Base-by-base conservation (phyloP, 2,797 vertebrate species). In the Acanthis flammea region DNA sequence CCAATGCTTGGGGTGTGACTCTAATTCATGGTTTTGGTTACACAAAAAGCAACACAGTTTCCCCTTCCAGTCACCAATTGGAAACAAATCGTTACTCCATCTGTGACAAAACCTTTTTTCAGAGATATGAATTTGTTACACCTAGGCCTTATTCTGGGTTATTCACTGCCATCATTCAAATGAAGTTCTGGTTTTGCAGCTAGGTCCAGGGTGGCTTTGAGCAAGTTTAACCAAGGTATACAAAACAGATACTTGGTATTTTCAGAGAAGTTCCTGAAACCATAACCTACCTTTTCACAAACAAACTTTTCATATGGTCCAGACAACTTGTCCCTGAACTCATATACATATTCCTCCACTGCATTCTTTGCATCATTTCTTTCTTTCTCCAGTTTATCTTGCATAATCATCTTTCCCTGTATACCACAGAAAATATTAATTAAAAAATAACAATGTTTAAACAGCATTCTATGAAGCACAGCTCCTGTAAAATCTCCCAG, bases 341-440 rank as follows among this genome's bases (percentile, higher is more conserved):
- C 98, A 79, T 98, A 98, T 7, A 98, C 98, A 57, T 98, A 98
- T 41, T 98, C 98, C 76, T 99, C 98, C 50, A 98, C 98, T 7
- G 98, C 98, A 28, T 98, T 98, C 95, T 98, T 98, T 24, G 98
- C 98, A 78, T 98, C 98, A 30, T 98, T 98, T 78, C 98, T 96
- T 90, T 98, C 98, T 93, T 98, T 98, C 92, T 99, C 98, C 88
- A 98, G 88, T 55, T 98, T 98, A 92, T 98, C 98, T 88, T 98
- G 98, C 97, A 98, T 98, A 62, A 98, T 98, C 98, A 98, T 98
- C 95, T 98, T 98, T 28, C 97, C 97, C 98, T 98, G 95, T 77
- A 42, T 66, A 78, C 54, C 87, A 88, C 14, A 89, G 30, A 75
- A 93, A 55, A 88, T 7, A 72, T 7, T 16, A 74, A 82, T 72